Conservation (phyloP, 2,113 vertebrate genomes). For the Colaptes auratus region DNA sequence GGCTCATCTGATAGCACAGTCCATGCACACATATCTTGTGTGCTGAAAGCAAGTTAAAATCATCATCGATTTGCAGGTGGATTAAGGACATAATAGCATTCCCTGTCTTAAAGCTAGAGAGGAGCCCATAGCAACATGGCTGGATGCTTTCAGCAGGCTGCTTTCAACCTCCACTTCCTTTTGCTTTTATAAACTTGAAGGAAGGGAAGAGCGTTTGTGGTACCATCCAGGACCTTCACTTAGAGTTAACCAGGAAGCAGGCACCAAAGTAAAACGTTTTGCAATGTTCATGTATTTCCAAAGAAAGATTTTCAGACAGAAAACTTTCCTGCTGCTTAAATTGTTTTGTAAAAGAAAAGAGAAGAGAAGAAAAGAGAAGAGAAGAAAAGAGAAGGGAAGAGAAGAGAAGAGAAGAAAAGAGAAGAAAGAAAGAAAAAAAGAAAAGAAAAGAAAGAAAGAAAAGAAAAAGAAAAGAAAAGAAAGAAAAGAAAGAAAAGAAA, state of each 20-base stretch:
- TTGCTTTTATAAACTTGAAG: not conserved
- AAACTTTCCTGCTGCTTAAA: not conserved
- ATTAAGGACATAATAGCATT: not conserved
- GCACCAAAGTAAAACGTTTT: not conserved
- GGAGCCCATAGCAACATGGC: not conserved
- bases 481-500: too few relatives aligned
- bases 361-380: too few relatives aligned
- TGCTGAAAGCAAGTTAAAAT: not conserved
- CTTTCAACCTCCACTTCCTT: not conserved
- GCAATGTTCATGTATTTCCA: not conserved
- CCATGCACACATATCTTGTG: not conserved
- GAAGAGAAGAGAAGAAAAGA: too few relatives aligned
- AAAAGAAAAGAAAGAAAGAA: too few relatives aligned
- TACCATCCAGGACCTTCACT: not conserved
- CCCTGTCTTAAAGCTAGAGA: not conserved
- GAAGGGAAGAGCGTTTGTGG: not conserved
- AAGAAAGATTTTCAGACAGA: not conserved
- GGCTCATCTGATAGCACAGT: not conserved
- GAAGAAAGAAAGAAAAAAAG: too few relatives aligned
- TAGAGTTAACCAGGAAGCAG: not conserved
- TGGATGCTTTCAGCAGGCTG: not conserved
- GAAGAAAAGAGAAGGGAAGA: too few relatives aligned
- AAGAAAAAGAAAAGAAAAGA: too few relatives aligned
- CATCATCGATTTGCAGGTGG: not conserved
- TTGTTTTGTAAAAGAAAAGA: not conserved